These are phyloP conservation scores for Carcina quercana DNA, from an alignment of 2,888 invertebrate genomes.

Conservation along the genomic window DNA sequence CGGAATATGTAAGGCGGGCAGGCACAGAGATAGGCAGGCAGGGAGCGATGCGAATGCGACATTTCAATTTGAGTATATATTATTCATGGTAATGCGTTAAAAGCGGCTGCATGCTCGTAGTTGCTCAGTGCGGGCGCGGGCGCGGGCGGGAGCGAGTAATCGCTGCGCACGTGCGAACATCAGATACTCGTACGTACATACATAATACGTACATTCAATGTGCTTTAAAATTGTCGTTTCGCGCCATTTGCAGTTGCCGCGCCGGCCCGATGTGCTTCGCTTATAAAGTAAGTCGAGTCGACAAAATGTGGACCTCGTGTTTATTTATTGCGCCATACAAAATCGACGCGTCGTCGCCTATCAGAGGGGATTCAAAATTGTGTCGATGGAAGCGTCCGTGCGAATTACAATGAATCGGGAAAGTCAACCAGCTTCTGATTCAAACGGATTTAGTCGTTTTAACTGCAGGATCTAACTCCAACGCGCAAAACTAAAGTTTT, in stretches of 20 bases:
- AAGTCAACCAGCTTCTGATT: slow-evolving; percentile 34
- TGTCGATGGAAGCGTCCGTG: slow-evolving; percentile 15
- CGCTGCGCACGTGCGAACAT: slow-evolving; percentile 58
- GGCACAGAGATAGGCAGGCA: slow-evolving; percentile 54
- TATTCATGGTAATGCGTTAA: slow-evolving; percentile 74
- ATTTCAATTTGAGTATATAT: slow-evolving; percentile 73
- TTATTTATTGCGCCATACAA: slow-evolving; percentile 47
- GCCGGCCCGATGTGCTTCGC: slow-evolving; percentile 52
- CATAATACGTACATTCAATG: slow-evolving; percentile 57
- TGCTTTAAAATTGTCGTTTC: slow-evolving; percentile 70
- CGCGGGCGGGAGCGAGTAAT: slow-evolving; percentile 58
- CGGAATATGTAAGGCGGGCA: slow-evolving; percentile 48
- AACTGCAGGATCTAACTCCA: too few relatives aligned
- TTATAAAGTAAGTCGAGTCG: slow-evolving; percentile 57
- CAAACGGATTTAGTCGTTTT: too few relatives aligned
- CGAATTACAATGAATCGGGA: slow-evolving; percentile 29
- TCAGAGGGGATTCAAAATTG: slow-evolving; percentile 31
- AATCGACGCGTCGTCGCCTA: slow-evolving; percentile 36
- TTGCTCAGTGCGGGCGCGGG: slow-evolving; percentile 44
- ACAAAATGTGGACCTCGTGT: slow-evolving; percentile 46
- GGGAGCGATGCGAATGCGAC: slow-evolving; percentile 68
- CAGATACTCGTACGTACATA: too few relatives aligned
- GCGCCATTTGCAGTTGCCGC: slow-evolving; percentile 61
- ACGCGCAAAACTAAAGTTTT: too few relatives aligned
- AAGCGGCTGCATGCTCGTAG: slow-evolving; percentile 65